A percentile compares a stretch with the other conserved stretches of the same genome.
Conservation (phyloP, 2,113 vertebrate genomes). For the Anguilla rostrata region DNA sequence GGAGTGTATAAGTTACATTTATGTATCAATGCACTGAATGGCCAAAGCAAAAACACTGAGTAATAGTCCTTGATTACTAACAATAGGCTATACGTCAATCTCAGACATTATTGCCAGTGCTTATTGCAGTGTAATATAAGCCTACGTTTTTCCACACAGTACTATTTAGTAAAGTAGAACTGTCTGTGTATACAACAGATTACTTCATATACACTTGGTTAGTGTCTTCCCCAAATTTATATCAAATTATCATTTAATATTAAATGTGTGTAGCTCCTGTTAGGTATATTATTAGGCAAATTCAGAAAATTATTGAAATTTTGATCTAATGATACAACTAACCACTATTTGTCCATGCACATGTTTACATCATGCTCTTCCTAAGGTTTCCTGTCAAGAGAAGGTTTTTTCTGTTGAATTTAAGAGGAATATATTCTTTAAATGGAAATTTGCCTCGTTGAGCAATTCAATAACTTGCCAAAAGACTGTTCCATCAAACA, state of each 20-base stretch:
- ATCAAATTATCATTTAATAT: background rate
- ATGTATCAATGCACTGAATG: too few relatives aligned
- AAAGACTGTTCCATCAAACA: background rate
- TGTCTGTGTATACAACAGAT: background rate
- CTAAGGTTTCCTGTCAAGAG: constrained; percentile 35
- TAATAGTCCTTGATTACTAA: too few relatives aligned
- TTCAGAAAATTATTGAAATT: constrained; percentile 55
- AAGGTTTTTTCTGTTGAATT: background rate
- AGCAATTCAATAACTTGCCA: background rate
- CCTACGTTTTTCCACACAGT: too few relatives aligned
- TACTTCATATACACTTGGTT: background rate
- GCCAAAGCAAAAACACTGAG: too few relatives aligned
- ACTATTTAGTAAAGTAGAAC: too few relatives aligned
- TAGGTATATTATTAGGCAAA: constrained; percentile 41
- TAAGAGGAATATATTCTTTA: background rate
- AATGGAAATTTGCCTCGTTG: constrained; percentile 28
- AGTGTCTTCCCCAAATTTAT: background rate
- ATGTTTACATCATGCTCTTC: constrained; percentile 46
- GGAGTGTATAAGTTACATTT: too few relatives aligned
- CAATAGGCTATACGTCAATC: too few relatives aligned
- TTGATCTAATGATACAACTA: constrained; percentile 50
- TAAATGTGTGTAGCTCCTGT: constrained; percentile 31
- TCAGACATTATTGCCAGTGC: too few relatives aligned
- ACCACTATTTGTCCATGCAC: constrained; percentile 37
- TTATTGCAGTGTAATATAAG: too few relatives aligned